These are phyloP conservation scores for Cantharis lateralis DNA, from an alignment of 2,888 invertebrate genomes.

Conservation along the genomic window DNA sequence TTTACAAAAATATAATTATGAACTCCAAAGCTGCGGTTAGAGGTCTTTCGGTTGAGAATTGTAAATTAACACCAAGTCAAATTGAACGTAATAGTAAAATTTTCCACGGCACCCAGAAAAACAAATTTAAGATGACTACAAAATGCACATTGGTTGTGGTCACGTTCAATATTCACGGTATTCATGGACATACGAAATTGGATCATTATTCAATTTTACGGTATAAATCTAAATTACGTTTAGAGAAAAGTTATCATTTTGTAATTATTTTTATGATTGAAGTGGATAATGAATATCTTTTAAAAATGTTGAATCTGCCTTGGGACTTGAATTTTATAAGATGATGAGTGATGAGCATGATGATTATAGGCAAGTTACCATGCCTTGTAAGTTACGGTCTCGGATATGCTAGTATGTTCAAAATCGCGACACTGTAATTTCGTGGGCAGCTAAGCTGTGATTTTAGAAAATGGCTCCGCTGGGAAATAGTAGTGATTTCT, in stretches of 20 bases:
- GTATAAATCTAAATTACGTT: constrained; percentile 5
- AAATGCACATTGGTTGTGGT: constrained; percentile 14
- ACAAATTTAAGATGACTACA: constrained; percentile 18
- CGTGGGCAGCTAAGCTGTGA: constrained; percentile 55
- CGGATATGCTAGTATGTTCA: constrained; percentile 36
- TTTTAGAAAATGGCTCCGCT: constrained; percentile 54
- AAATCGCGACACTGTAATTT: constrained; percentile 54
- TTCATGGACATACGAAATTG: constrained; percentile 13
- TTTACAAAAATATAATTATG: constrained; percentile 7
- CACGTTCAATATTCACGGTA: constrained; percentile 13
- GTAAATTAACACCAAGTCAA: constrained; percentile 1
- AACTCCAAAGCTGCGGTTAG: constrained; percentile 6
- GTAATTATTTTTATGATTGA: not conserved
- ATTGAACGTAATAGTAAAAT: constrained; percentile 10
- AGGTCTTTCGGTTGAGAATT: not conserved
- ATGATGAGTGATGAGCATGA: constrained; percentile 26
- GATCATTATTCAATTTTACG: constrained; percentile 19
- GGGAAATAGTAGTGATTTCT: constrained; percentile 54
- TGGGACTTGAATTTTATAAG: not conserved
- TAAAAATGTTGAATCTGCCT: not conserved
- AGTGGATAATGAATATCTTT: not conserved
- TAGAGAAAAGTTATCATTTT: not conserved
- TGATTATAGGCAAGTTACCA: constrained; percentile 23
- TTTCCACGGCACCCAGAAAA: constrained; percentile 9
- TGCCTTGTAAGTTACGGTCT: constrained; percentile 37